Conservation (phyloP, 2,888 invertebrate species). For the Diabrotica balteata region DNA sequence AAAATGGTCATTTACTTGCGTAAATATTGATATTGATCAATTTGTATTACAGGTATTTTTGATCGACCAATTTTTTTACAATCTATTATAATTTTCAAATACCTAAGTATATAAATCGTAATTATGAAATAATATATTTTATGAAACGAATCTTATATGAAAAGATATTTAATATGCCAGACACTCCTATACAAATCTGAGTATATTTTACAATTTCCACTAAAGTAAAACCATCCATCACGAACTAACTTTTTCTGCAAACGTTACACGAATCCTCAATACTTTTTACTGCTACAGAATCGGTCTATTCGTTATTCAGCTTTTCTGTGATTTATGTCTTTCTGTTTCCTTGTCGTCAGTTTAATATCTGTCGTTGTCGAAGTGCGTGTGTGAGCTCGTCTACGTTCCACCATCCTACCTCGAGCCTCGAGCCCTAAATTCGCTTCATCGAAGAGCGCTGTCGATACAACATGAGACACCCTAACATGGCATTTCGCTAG, state of each 20-base stretch:
- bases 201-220: neutral
- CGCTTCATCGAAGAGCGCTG: neutral
- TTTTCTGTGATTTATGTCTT: slow-evolving; percentile 7
- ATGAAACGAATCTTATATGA: too few relatives aligned
- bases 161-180: too few relatives aligned
- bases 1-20: too few relatives aligned
- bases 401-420: neutral
- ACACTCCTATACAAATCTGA: too few relatives aligned
- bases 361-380: slow-evolving; percentile 6
- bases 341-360: slow-evolving; percentile 11
- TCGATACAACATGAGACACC: neutral
- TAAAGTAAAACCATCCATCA: neutral
- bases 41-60: too few relatives aligned
- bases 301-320: neutral
- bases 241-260: neutral
- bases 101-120: too few relatives aligned
- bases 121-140: too few relatives aligned
- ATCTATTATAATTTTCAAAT: too few relatives aligned
- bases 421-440: neutral
- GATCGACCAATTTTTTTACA: too few relatives aligned
- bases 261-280: neutral
- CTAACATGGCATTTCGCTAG: neutral
- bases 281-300: slow-evolving; percentile 1
- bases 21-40: too few relatives aligned
- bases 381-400: neutral